Conservation (phyloP, 2,113 vertebrate genomes). For the Naja naja region DNA sequence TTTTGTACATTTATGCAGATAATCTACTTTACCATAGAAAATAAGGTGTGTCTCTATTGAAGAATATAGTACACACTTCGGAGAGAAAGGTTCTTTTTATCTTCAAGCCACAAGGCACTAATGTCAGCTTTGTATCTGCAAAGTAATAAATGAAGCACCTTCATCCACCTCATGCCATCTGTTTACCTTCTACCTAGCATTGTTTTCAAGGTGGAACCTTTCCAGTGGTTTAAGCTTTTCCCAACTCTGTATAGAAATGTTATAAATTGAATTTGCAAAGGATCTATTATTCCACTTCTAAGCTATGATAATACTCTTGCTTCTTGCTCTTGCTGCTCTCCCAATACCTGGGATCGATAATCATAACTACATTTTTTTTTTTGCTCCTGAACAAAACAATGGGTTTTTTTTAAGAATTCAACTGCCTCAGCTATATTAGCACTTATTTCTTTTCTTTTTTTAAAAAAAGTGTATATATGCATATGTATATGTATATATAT, state of each 20-base stretch:
- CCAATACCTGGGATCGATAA: background rate
- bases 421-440: background rate
- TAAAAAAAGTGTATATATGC: background rate
- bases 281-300: background rate
- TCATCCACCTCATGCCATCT: background rate
- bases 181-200: background rate
- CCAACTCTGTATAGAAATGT: background rate
- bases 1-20: background rate
- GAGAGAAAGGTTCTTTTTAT: background rate
- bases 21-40: background rate
- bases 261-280: background rate
- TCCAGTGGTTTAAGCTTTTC: background rate
- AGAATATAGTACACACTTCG: accelerated
- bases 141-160: background rate
- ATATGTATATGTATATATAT: background rate
- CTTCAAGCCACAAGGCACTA: background rate
- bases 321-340: too few relatives aligned
- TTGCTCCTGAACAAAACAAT: background rate
- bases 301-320: too few relatives aligned
- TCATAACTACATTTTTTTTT: background rate
- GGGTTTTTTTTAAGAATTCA: background rate
- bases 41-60: accelerated
- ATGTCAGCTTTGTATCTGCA: background rate
- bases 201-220: background rate
- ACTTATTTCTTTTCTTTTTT: background rate